Base-by-base conservation (phyloP, 2,797 vertebrate species). In the Hemitrygon akajei region DNA sequence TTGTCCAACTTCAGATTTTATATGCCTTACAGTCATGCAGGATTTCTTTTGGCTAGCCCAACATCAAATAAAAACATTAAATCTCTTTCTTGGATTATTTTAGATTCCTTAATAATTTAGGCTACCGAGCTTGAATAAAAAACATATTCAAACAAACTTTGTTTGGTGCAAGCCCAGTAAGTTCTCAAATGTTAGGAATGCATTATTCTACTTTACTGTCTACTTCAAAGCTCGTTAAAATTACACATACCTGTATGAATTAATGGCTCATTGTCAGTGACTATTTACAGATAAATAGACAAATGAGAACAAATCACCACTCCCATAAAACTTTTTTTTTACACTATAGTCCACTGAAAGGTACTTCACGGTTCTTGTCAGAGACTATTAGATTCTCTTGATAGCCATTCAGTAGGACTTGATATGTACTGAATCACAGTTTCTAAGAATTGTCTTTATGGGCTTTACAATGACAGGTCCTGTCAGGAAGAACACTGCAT, bases 381-480 rank as follows among this genome's bases (percentile, higher is more conserved):
- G 71, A 93, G 73, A 76, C 91, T 76, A 93, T 75, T 71, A 93
- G 91, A 93, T 93, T 76, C 40, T 93, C 71, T 93, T 93, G 71
- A 93, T 73, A 56, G 91, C 37, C 16, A 18, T 71, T 93, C 69
- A 93, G 76, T 75, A 30, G 40, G 71, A 14, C 40, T 76, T 93
- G 71, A 76, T 30, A 58, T 40, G 40, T 56, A 56, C 91, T 93
- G 71, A 75, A 56, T 93, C 91, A 56, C 40, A 76, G 40, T 92
- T 92, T 92, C 91, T 92, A 75, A 92, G 91, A 92, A 75, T 25
- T 93, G 91, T 76, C 40, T 56, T 37, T 76, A 12, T 93, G 40
- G 11, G 40, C 71, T 56, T 58, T 75, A 25, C 47, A 40, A 71
- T 22, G 66, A 73, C 63, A 66, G 66, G 4, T 14, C 34, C 10